Evolutionary conservation across 2,797 vertebrate species (phyloP).

Genomic region (Hafferia zeledoni): DNA sequence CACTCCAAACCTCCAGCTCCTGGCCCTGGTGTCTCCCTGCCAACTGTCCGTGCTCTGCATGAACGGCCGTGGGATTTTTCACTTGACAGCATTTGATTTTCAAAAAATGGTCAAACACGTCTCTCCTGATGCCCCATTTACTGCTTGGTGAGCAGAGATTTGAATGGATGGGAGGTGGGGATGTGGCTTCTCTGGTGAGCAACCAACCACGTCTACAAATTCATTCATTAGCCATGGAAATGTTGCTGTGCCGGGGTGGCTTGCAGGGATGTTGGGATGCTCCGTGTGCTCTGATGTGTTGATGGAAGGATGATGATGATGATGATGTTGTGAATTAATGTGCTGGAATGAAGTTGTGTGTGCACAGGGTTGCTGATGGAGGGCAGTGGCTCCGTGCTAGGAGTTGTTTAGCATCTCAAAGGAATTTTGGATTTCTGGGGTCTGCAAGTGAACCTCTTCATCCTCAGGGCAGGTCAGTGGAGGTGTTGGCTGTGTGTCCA

Average conservation of each 20-base stretch:
- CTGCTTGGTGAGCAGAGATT: not conserved
- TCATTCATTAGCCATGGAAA: not conserved
- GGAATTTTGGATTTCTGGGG: not conserved
- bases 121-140: not conserved
- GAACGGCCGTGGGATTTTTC: not conserved
- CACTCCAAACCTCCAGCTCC: not conserved
- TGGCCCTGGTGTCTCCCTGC: not conserved
- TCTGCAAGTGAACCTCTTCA: not conserved
- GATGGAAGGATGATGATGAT: not conserved
- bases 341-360: not conserved
- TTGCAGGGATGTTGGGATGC: not conserved
- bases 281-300: not conserved
- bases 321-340: not conserved
- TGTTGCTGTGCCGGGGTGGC: not conserved
- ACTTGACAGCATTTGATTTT: not conserved
- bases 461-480: not conserved
- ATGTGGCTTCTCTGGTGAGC: not conserved
- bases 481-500: not conserved
- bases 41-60: not conserved
- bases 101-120: fast-evolving
- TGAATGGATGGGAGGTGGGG: not conserved
- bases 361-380: not conserved
- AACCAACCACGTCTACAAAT: not conserved
- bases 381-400: not conserved
- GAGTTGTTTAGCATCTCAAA: not conserved